phyloP scores from a whole-genome alignment of 2,888 invertebrate genomes.

The Pristionchus fissidentatus region DNA sequence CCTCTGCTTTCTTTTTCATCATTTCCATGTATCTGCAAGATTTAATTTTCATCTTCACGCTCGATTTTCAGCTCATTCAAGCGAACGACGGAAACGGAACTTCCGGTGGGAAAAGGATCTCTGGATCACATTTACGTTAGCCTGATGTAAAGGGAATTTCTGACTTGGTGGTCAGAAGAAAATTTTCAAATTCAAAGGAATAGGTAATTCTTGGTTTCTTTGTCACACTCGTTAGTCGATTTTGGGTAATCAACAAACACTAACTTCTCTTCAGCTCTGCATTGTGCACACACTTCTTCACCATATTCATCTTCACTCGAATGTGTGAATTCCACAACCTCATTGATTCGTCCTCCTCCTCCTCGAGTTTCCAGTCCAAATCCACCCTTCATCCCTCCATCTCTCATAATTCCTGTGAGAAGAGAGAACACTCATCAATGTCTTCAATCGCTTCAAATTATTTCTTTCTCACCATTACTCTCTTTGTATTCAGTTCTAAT shows the following conservation, averaged over 20 bases:
- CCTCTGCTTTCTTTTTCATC: conserved; percentile 52
- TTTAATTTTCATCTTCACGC: too few species aligned
- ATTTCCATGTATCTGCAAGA: conserved; percentile 52
- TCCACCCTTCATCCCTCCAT: background rate
- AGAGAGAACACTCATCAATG: too few species aligned
- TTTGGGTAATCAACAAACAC: conserved; percentile 39
- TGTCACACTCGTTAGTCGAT: background rate
- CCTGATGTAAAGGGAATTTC: too few species aligned
- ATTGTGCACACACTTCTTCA: conserved; percentile 64
- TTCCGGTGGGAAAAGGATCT: too few species aligned
- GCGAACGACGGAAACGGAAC: too few species aligned
- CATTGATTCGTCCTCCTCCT: background rate
- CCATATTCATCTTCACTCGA: conserved; percentile 43
- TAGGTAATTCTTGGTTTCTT: too few species aligned
- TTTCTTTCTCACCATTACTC: background rate
- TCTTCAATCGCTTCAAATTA: background rate
- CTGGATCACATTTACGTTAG: too few species aligned
- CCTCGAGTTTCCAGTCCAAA: background rate
- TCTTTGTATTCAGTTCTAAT: conserved; percentile 24
- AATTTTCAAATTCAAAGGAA: too few species aligned
- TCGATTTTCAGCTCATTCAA: too few species aligned
- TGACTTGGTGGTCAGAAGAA: too few species aligned
- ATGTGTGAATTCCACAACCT: background rate
- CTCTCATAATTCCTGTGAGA: background rate
- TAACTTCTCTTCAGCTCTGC: conserved; percentile 61